Evolutionary conservation across 2,888 invertebrate species (phyloP).

Genomic region (Drosophila colorata): DNA sequence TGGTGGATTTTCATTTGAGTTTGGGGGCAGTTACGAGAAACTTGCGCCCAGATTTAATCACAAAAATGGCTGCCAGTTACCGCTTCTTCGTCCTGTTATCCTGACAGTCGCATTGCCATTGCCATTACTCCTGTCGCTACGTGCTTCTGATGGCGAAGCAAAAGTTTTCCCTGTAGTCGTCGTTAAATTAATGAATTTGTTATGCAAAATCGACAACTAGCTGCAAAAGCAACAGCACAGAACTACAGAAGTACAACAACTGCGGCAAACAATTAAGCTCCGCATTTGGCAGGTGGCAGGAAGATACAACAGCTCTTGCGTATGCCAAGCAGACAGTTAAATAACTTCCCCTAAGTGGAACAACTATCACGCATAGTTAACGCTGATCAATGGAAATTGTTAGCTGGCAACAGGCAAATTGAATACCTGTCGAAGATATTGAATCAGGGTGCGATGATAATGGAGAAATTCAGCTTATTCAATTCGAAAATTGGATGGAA

Average conservation of each 20-base stretch:
- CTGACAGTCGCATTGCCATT: conserved; percentile 14
- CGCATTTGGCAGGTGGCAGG: conserved; percentile 30
- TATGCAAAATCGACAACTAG: conserved; percentile 76
- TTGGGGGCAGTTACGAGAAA: conserved; percentile 44
- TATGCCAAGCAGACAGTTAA: conserved; percentile 26
- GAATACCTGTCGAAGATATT: conserved; percentile 1
- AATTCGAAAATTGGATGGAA: neutral
- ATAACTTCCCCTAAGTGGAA: conserved; percentile 39
- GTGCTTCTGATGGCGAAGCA: conserved; percentile 52
- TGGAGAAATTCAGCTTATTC: neutral
- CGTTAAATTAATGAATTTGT: conserved; percentile 77
- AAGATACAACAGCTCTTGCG: conserved; percentile 5
- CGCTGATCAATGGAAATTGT: conserved; percentile 46
- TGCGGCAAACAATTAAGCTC: conserved; percentile 55
- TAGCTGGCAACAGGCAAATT: conserved; percentile 16
- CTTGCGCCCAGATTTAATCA: conserved; percentile 68
- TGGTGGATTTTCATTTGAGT: conserved; percentile 24
- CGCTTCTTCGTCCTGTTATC: conserved; percentile 6
- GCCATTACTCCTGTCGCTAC: conserved; percentile 13
- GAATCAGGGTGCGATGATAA: neutral
- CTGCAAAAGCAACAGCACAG: conserved; percentile 32
- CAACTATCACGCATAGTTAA: conserved; percentile 44
- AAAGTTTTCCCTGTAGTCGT: conserved; percentile 48
- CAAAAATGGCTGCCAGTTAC: conserved; percentile 54
- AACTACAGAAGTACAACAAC: conserved; percentile 28